Evolutionary conservation across 2,797 vertebrate genomes (phyloP), one percentile per base, ranked within the genome.

Genomic region (Sphaeramia orbicularis): DNA sequence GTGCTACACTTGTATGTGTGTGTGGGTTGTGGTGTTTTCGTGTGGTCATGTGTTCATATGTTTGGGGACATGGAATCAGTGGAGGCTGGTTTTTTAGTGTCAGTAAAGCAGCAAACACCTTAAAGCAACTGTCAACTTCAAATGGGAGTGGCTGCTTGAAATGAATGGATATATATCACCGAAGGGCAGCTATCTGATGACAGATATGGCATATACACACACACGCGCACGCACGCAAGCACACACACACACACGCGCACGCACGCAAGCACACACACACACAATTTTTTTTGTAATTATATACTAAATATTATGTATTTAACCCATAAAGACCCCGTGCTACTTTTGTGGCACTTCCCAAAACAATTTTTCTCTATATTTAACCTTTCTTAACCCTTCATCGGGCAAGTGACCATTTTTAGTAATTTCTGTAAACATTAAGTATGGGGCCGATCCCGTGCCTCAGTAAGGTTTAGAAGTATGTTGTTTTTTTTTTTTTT

Each of bases 31-130:
- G 42, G 43, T 44, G 43, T 44, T 44, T 44, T 15, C 13, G 2
- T 18, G 43, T 19, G 43, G 10, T 15, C 10, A 10, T 10, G 9
- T 19, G 43, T 19, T 15, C 10, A 2, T 19, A 27, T 48, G 45
- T 48, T 24, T 48, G 16, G 8, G 16, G 1, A 18, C n/a, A 27
- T 6, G 27, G 73, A 82, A 84, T 73, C 32, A 2, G 62, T 65
- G 60, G 54, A 66, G 74, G 76, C 65, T 83, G 67, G 71, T 62
- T 80, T 70, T 60, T 58, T 66, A 71, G 61, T 41, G 27, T 49
- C 70, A 88, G 83, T 79, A 65, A 76, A 81, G 72, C 18, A 24
- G 76, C 73, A 89, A 87, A 91, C 86, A 78, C 82, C 84, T 92
- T 82, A 89, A 91, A 91, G 89, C 76, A 77, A 85, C 88, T 80